Conservation (phyloP, 1,140 invertebrate species). For the Rhagoletis zephyria region DNA sequence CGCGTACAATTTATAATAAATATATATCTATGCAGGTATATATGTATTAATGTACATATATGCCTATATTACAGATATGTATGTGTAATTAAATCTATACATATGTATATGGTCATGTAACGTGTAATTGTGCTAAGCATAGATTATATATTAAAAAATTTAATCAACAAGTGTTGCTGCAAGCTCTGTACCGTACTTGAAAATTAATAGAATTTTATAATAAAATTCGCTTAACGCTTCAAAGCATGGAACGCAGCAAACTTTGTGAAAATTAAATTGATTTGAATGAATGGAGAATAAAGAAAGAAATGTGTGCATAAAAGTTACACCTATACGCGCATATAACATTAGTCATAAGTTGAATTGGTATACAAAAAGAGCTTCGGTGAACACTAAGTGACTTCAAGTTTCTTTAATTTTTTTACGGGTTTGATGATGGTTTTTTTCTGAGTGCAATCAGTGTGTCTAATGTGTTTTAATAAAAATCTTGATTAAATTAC, state of each 20-base stretch:
- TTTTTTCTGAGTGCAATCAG: constrained; percentile 18
- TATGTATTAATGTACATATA: not conserved
- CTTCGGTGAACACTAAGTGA: constrained; percentile 23
- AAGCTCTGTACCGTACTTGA: not conserved
- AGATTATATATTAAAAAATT: constrained; percentile 31
- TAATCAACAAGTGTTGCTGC: constrained; percentile 42
- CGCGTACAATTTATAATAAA: constrained; percentile 15
- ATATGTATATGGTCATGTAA: not conserved
- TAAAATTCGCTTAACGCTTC: not conserved
- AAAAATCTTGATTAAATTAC: constrained; percentile 49
- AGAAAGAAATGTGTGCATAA: constrained; percentile 34
- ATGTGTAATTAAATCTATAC: not conserved
- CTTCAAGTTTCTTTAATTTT: constrained; percentile 40
- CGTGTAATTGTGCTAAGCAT: constrained; percentile 28
- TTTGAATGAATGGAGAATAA: constrained; percentile 31
- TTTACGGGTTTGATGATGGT: not conserved
- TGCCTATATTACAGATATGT: not conserved
- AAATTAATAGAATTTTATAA: constrained; percentile 31
- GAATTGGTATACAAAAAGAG: constrained; percentile 51
- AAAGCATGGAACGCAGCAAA: constrained; percentile 6
- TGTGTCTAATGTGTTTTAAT: constrained; percentile 49
- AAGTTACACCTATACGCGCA: constrained; percentile 15
- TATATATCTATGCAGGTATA: no score
- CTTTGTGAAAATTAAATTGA: constrained; percentile 37
- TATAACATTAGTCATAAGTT: constrained; percentile 39